Evolutionary conservation across 2,888 invertebrate genomes (phyloP), one percentile per base, ranked within the genome.

Genomic region (Standfussiana lucernea): DNA sequence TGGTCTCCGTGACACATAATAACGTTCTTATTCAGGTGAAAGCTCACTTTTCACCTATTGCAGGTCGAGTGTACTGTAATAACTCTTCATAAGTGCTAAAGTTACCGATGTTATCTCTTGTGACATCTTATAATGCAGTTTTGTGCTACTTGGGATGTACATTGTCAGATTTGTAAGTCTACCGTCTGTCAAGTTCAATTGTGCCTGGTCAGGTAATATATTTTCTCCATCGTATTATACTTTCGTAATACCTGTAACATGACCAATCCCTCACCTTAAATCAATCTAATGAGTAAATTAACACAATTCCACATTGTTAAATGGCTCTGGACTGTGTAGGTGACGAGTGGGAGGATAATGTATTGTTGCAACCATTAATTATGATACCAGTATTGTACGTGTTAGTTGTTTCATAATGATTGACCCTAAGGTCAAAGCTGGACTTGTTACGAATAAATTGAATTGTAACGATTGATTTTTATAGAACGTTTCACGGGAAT

Each of bases 291-390:
- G 61, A 75, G 47, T 24, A 42, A 84, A 81, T 69, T 81, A 84
- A 77, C 77, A 77, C 81, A 64, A 64, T 40, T 24, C 42, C 40
- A 65, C 70, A 53, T 45, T 81, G 42, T 75, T 74, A 69, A 74
- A 75, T 69, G 53, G 28, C 18, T 66, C 35, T 47, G 45, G 42
- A 72, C 13, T 24, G 85, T 66, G 87, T 87, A 76, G 86, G 87
- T 68, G 75, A 71, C 1, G 69, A 65, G 86, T 86, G 87, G 86
- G 87, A 61, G 5, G 71, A 10, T 62, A 64, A 73, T 78, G 50
- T 75, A 73, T 76, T 65, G 42, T 83, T 28, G 28, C 69, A 68
- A 78, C 35, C 56, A 85, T 80, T 77, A 67, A 79, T 80, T 82
- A 45, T 69, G 1, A 6, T 47, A 62, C 21, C 4, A 37, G 59